Percentiles rank a stretch among this genome's conserved stretches.
phyloP scores from a whole-genome alignment of 2,888 invertebrate species.

The Oasisia sp. region DNA sequence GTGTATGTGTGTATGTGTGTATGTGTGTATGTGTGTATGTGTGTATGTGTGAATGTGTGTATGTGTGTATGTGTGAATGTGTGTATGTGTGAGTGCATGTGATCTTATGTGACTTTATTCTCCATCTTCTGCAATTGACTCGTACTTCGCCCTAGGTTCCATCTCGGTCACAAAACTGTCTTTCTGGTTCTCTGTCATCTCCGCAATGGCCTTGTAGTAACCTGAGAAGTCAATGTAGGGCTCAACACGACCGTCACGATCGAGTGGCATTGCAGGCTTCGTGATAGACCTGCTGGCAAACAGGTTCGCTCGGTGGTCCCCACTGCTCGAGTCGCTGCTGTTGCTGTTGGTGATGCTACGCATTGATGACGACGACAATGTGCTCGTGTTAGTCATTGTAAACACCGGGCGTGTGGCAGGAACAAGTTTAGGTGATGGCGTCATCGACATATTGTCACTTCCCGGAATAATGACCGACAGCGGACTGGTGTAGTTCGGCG shows the following conservation, averaged over 20 bases:
- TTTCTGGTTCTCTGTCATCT: slow-evolving; percentile 56
- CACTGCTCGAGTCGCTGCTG: slow-evolving; percentile 56
- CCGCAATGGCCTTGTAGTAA: slow-evolving; percentile 66
- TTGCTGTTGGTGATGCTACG: slow-evolving; percentile 49
- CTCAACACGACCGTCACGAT: slow-evolving; percentile 77
- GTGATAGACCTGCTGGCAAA: slow-evolving; percentile 41
- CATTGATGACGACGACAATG: slow-evolving; percentile 29
- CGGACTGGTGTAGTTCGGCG: slow-evolving; percentile 24
- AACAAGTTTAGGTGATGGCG: slow-evolving; percentile 22
- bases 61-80: no score
- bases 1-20: no score
- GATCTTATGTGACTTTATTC: slow-evolving; percentile 29
- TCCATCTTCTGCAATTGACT: slow-evolving; percentile 57
- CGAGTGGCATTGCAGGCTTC: slow-evolving; percentile 66
- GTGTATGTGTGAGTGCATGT: no score
- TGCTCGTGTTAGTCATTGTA: slow-evolving; percentile 38
- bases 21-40: no score
- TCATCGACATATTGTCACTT: neutral
- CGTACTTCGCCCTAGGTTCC: slow-evolving; percentile 57
- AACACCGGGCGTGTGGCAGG: neutral
- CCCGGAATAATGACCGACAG: slow-evolving; percentile 39
- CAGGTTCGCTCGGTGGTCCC: slow-evolving; percentile 41
- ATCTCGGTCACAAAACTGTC: slow-evolving; percentile 54
- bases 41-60: no score
- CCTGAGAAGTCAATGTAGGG: slow-evolving; percentile 87